A percentile compares a stretch with the other conserved stretches of the same genome.
Conservation (phyloP, 2,888 invertebrate species). For the Meiosimyza platycephala region DNA sequence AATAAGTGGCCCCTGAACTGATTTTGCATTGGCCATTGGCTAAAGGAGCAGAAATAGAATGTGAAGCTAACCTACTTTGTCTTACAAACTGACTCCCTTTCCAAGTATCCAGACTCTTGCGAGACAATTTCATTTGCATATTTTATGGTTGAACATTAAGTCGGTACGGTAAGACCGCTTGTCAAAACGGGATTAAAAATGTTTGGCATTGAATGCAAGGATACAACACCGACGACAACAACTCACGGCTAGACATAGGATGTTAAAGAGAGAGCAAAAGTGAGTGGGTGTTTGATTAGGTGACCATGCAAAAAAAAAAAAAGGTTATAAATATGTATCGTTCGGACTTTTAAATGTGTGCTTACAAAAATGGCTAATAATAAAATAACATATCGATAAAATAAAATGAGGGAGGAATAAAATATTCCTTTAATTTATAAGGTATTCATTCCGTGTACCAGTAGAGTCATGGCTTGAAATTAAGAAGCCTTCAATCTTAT, state of each 20-base stretch:
- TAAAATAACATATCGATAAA: too few relatives aligned
- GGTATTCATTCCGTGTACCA: too few relatives aligned
- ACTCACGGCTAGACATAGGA: conserved; percentile 6
- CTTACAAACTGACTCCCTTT: neutral
- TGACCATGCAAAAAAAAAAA: too few relatives aligned
- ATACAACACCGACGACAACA: neutral
- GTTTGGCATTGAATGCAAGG: conserved; percentile 32
- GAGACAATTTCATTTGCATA: conserved; percentile 52
- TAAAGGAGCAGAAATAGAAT: neutral
- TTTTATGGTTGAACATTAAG: conserved; percentile 46
- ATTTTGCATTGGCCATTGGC: conserved; percentile 34
- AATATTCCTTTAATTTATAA: too few relatives aligned
- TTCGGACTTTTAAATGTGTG: too few relatives aligned
- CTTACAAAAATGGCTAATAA: too few relatives aligned
- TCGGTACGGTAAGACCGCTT: conserved; percentile 36
- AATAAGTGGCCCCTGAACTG: conserved; percentile 35
- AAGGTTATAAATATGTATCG: too few relatives aligned
- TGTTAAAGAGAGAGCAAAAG: too few relatives aligned
- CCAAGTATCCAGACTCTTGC: conserved; percentile 19
- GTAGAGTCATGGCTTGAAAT: too few relatives aligned
- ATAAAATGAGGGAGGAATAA: too few relatives aligned
- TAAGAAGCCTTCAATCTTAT: too few relatives aligned
- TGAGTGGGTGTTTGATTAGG: too few relatives aligned
- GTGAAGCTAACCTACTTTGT: neutral
- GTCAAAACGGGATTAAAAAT: conserved; percentile 40